Evolutionary conservation across 2,113 vertebrate species (phyloP).

Genomic region (Oplegnathus fasciatus): DNA sequence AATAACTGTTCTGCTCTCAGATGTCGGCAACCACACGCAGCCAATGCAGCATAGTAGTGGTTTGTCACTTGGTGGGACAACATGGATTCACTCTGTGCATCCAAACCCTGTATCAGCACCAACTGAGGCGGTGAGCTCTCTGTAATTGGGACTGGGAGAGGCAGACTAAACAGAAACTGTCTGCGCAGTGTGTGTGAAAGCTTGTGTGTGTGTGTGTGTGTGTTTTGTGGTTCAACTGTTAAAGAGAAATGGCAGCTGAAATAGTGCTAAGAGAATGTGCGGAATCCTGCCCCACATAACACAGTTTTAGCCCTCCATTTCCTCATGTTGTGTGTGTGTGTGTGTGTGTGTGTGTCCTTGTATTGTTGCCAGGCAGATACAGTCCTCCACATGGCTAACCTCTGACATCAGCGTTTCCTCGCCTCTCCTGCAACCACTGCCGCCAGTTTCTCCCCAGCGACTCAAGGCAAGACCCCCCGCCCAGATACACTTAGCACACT

Average conservation of each 20-base stretch:
- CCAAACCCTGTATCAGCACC: constrained; percentile 54
- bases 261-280: constrained; percentile 39
- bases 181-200: not conserved
- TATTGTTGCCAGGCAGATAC: constrained; percentile 82
- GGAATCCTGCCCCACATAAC: constrained; percentile 46
- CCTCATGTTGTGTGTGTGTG: constrained; percentile 40
- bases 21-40: constrained; percentile 10
- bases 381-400: constrained; percentile 78
- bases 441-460: constrained; percentile 74
- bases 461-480: constrained; percentile 58
- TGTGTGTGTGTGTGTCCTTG: constrained; percentile 54
- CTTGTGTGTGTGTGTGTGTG: constrained; percentile 6
- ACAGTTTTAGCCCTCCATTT: constrained; percentile 59
- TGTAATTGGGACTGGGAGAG: not conserved
- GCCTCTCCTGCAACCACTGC: constrained; percentile 45
- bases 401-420: constrained; percentile 82
- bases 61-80: constrained; percentile 61
- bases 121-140: constrained; percentile 14
- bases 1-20: not conserved
- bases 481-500: constrained; percentile 43
- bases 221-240: not conserved
- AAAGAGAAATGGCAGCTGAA: constrained; percentile 53
- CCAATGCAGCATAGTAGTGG: constrained; percentile 27
- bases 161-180: constrained; percentile 31
- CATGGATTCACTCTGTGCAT: constrained; percentile 41